Evolutionary conservation across 2,797 vertebrate genomes (phyloP).

Genomic region (Hippopotamyrus pictus): DNA sequence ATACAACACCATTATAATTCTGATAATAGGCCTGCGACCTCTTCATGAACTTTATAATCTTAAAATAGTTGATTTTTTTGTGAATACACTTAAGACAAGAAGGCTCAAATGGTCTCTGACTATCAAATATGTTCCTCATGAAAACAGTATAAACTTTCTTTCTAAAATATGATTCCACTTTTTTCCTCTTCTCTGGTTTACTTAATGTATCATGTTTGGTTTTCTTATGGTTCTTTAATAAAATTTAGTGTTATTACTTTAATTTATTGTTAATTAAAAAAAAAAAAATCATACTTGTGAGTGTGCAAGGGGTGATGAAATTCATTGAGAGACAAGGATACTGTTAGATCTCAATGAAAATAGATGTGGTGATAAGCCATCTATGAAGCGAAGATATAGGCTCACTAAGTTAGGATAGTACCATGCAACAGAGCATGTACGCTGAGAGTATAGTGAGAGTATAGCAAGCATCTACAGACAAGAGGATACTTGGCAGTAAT

Average conservation of each 20-base stretch:
- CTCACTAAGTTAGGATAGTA: neutral
- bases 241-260: neutral
- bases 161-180: neutral
- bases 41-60: neutral
- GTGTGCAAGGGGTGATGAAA: neutral
- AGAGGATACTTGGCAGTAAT: neutral
- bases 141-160: neutral
- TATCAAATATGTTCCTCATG: neutral
- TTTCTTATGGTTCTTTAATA: neutral
- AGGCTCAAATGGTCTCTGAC: neutral
- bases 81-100: neutral
- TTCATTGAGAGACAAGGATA: neutral
- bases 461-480: neutral
- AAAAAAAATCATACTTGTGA: neutral
- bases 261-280: neutral
- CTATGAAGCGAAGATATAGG: neutral
- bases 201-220: neutral
- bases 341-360: neutral
- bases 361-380: neutral
- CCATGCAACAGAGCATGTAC: neutral
- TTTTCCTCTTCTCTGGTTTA: neutral
- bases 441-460: neutral
- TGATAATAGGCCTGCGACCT: constrained; percentile 1
- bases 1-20: neutral
- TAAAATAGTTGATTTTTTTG: neutral